Percentiles rank a stretch among this genome's conserved stretches.
Evolutionary conservation across 1,140 invertebrate genomes (phyloP).

Genomic region (Bradysia coprophila): DNA sequence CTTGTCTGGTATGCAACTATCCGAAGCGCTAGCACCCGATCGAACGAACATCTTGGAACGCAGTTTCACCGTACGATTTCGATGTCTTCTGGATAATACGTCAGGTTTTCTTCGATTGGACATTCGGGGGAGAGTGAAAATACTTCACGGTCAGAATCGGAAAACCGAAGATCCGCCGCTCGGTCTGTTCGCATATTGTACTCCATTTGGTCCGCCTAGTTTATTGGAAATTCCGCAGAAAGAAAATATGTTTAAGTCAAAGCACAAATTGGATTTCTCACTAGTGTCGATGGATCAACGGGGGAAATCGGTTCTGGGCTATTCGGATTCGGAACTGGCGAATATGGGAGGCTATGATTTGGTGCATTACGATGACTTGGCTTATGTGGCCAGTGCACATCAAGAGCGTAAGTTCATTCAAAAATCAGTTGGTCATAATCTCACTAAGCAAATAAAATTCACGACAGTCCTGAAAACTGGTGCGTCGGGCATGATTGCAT

Average conservation of each 20-base stretch:
- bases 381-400: conserved; percentile 95
- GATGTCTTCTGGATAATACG: conserved; percentile 96
- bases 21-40: conserved; percentile 69
- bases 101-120: conserved; percentile 96
- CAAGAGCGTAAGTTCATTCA: conserved; percentile 79
- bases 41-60: conserved; percentile 74
- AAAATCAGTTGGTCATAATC: background rate
- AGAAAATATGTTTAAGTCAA: conserved; percentile 97
- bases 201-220: conserved; percentile 91
- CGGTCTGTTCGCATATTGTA: conserved; percentile 91
- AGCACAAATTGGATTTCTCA: conserved; percentile 92
- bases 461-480: conserved; percentile 91
- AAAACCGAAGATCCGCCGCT: conserved; percentile 85
- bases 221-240: conserved; percentile 76
- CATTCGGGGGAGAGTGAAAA: conserved; percentile 88
- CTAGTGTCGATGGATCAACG: conserved; percentile 94
- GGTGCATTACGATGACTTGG: conserved; percentile 91
- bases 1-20: conserved; percentile 53
- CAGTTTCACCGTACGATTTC: conserved; percentile 94
- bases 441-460: conserved; percentile 1
- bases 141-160: conserved; percentile 88
- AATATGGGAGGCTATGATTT: conserved; percentile 92
- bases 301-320: conserved; percentile 89
- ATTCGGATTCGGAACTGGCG: conserved; percentile 77
- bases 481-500: conserved; percentile 95